A percentile compares a stretch with the other conserved stretches of the same genome.
These are phyloP conservation scores for Panzeria rudis DNA, from an alignment of 2,888 invertebrate species.

Conservation along the genomic window DNA sequence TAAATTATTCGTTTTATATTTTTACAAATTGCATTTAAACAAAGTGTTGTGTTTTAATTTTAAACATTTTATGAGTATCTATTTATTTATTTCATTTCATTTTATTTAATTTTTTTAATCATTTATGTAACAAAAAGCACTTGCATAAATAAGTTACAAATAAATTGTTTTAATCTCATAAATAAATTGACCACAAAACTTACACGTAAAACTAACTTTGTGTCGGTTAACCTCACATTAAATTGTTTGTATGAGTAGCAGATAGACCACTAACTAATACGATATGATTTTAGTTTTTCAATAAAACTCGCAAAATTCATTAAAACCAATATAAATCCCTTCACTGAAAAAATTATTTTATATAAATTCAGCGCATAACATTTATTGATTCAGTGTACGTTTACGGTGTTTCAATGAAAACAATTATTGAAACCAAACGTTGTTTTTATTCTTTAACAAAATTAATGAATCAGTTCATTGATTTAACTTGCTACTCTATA, in stretches of 20 bases:
- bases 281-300: conserved; percentile 44
- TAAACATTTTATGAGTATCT: neutral
- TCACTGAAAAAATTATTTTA: too few species aligned
- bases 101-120: neutral
- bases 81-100: neutral
- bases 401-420: too few species aligned
- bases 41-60: conserved; percentile 7
- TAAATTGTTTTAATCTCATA: conserved; percentile 60
- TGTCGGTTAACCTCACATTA: conserved; percentile 57
- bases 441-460: too few species aligned
- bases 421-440: too few species aligned
- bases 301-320: conserved; percentile 38
- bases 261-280: conserved; percentile 36
- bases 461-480: too few species aligned
- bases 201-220: conserved; percentile 62
- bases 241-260: conserved; percentile 54
- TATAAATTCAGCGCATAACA: too few species aligned
- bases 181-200: conserved; percentile 65
- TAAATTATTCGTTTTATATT: neutral
- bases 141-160: neutral
- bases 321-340: neutral
- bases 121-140: neutral
- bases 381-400: too few species aligned
- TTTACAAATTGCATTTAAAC: neutral
- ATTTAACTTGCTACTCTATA: too few species aligned